Conservation (phyloP, 2,888 invertebrate genomes). For the Nymphalis c-album region DNA sequence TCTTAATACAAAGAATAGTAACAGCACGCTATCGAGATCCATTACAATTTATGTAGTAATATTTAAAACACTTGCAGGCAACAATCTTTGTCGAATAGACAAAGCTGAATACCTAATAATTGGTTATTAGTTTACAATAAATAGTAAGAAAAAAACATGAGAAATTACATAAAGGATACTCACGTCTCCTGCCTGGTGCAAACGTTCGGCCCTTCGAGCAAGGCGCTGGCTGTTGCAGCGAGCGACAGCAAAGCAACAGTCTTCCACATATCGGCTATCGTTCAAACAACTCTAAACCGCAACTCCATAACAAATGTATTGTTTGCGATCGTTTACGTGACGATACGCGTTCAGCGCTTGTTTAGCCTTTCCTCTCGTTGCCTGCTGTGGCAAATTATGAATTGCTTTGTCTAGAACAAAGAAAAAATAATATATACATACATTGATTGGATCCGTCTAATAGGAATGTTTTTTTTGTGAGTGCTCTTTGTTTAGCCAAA, state of each 20-base stretch:
- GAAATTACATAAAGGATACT: constrained; percentile 57
- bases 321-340: constrained; percentile 45
- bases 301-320: constrained; percentile 72
- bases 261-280: constrained; percentile 59
- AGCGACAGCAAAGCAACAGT: constrained; percentile 53
- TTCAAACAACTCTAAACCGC: constrained; percentile 48
- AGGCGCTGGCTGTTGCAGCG: constrained; percentile 49
- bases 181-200: constrained; percentile 89
- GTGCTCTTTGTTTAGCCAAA: no score
- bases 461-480: no score
- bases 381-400: constrained; percentile 18
- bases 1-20: neutral
- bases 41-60: no score
- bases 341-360: constrained; percentile 33
- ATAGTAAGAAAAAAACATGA: neutral
- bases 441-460: neutral
- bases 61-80: no score
- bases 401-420: constrained; percentile 35
- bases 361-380: constrained; percentile 26
- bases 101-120: neutral
- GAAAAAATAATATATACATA: constrained; percentile 10
- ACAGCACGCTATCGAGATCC: neutral
- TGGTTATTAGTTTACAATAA: neutral
- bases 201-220: constrained; percentile 88
- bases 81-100: no score